A percentile compares a stretch with the other conserved stretches of the same genome.
These are phyloP conservation scores for Spheniscus mendiculus DNA, from an alignment of 2,113 vertebrate species.

Conservation along the genomic window DNA sequence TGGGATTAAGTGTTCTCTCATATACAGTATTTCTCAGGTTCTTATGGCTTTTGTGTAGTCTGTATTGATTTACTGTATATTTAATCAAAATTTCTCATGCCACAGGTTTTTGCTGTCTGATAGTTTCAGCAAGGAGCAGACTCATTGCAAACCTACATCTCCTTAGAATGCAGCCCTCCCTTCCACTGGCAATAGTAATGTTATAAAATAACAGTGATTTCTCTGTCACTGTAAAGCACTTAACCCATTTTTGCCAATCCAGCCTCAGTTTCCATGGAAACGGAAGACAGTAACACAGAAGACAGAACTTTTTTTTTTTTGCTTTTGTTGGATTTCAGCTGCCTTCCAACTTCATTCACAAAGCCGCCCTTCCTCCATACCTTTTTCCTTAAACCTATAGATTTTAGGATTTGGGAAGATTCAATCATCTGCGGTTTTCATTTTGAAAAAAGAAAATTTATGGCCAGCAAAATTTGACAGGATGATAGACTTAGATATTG, in stretches of 20 bases:
- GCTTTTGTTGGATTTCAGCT: constrained; percentile 42
- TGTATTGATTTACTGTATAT: constrained; percentile 50
- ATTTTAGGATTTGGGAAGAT: not conserved
- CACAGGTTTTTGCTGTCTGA: constrained; percentile 39
- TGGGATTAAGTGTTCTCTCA: constrained; percentile 15
- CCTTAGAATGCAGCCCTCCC: constrained; percentile 31
- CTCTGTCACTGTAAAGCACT: constrained; percentile 73
- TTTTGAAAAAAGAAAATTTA: not conserved
- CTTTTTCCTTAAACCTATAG: not conserved
- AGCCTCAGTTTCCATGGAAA: constrained; percentile 75
- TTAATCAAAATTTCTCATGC: constrained; percentile 64
- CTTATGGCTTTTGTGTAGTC: not conserved
- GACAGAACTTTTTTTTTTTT: not conserved
- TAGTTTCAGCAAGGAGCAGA: constrained; percentile 16
- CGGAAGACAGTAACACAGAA: not conserved
- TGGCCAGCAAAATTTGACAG: not conserved
- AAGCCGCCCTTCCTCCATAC: not conserved
- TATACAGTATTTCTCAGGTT: not conserved
- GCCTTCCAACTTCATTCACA: not conserved
- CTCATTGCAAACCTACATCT: constrained; percentile 44
- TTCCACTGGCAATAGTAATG: constrained; percentile 50
- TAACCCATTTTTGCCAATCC: constrained; percentile 71
- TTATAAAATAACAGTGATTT: constrained; percentile 76
- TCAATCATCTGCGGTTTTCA: not conserved
- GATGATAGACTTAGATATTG: not conserved